These are phyloP conservation scores for Daboia siamensis DNA, from an alignment of 2,113 vertebrate species.

Conservation along the genomic window DNA sequence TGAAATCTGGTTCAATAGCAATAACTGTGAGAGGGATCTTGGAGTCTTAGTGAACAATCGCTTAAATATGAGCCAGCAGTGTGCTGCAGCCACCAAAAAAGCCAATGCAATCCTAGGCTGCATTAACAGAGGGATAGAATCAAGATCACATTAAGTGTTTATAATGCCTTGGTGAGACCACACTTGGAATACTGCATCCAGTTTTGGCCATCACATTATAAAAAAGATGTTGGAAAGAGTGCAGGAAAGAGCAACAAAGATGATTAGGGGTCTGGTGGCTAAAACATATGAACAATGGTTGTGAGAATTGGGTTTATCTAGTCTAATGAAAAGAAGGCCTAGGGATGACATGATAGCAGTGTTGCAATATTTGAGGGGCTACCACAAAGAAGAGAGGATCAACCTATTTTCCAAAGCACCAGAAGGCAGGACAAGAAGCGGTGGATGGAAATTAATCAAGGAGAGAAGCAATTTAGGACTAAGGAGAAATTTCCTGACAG, in stretches of 20 bases:
- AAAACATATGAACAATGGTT: neutral
- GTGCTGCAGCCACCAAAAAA: neutral
- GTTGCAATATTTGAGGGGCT: neutral
- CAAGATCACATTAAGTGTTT: neutral
- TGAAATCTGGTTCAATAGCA: neutral
- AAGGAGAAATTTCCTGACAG: neutral
- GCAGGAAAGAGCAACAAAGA: neutral
- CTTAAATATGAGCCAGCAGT: neutral
- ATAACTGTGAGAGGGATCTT: neutral
- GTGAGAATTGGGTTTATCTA: neutral
- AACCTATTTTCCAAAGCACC: neutral
- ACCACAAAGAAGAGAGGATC: neutral
- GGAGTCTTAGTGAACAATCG: neutral
- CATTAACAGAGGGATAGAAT: neutral
- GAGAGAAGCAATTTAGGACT: neutral
- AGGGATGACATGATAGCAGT: neutral
- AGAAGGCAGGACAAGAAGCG: neutral
- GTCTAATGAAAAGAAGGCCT: neutral
- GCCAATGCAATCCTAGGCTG: neutral
- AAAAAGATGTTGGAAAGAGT: neutral
- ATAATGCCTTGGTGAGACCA: neutral
- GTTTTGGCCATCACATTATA: neutral
- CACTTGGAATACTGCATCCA: neutral
- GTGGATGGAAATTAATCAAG: neutral
- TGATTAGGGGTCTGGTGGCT: neutral